Base-by-base conservation (phyloP, 2,888 invertebrate genomes). In the Patella ulyssiponensis region DNA sequence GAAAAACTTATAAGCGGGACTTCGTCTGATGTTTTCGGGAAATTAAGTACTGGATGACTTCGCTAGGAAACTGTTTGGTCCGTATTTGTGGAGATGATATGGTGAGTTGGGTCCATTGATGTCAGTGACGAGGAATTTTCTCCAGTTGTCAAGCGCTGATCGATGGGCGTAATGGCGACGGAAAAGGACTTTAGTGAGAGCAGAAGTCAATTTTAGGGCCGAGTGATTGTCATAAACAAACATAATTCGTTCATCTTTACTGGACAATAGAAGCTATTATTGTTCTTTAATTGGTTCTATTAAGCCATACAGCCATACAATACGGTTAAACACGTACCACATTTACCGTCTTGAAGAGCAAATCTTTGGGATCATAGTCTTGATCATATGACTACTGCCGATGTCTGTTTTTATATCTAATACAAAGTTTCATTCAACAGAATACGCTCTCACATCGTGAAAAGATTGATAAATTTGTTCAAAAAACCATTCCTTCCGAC, bases 101-200 rank as follows among this genome's bases (percentile, higher is more conserved):
- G 64, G 64, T 14, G 64, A 64, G 20, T 23, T 64, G 64, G 64
- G 20, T 64, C 23, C 64, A 64, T 23, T 23, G 23, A 64, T 23
- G 20, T 64, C 64, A 23, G 64, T 64, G 20, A 64, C 20, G 64
- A 14, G 20, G 64, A 64, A 12, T 20, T 64, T 23, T 11, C 64
- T 20, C 23, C 64, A 20, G 20, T 23, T 64, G 64, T 23, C 12
- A 23, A 23, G 23, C 64, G 64, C 11, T 64, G 23, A 64, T 64
- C 64, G 64, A 64, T 64, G 20, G 64, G 23, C 20, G 64, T 64
- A 64, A 64, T 64, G 64, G 64, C 64, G 64, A 23, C 64, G 64
- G 64, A 64, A 64, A 23, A 3, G 23, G 23, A 23, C 12, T 23
- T 64, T 64, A 64, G 23, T 23, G 64, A 64, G 20, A 23, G 64